phyloP scores from a whole-genome alignment of 2,888 invertebrate species.

The Cetonia aurata region DNA sequence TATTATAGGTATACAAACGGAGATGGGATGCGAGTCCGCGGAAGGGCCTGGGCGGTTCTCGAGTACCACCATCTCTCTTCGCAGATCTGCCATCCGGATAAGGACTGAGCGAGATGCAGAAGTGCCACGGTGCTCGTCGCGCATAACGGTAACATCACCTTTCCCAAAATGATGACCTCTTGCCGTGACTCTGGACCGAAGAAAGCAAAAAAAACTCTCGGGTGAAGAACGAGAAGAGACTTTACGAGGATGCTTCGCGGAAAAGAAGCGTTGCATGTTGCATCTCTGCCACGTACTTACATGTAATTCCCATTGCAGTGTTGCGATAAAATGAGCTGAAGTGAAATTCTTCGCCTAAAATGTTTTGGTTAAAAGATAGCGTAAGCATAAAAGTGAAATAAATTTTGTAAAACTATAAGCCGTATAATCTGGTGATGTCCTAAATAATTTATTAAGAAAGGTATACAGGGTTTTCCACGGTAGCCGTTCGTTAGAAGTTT shows the following conservation, averaged over 20 bases:
- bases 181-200: slow-evolving; percentile 17
- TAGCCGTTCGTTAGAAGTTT: too few relatives aligned
- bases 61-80: slow-evolving; percentile 8
- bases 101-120: slow-evolving; percentile 21
- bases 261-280: neutral
- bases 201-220: slow-evolving; percentile 21
- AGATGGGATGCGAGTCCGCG: slow-evolving; percentile 20
- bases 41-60: neutral
- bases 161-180: slow-evolving; percentile 35
- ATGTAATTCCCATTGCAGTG: too few relatives aligned
- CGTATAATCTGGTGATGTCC: too few relatives aligned
- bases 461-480: too few relatives aligned
- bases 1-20: slow-evolving; percentile 7
- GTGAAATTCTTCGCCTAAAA: too few relatives aligned
- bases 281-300: neutral
- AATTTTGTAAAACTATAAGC: too few relatives aligned
- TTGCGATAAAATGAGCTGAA: too few relatives aligned
- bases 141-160: slow-evolving; percentile 38
- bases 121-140: slow-evolving; percentile 6
- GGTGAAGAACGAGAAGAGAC: slow-evolving; percentile 1
- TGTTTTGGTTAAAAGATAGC: too few relatives aligned
- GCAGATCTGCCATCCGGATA: slow-evolving; percentile 3
- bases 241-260: neutral
- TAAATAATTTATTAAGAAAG: too few relatives aligned
- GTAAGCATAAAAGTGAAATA: too few relatives aligned